phyloP scores from a whole-genome alignment of 2,888 invertebrate genomes.

The Piscicola geometra region DNA sequence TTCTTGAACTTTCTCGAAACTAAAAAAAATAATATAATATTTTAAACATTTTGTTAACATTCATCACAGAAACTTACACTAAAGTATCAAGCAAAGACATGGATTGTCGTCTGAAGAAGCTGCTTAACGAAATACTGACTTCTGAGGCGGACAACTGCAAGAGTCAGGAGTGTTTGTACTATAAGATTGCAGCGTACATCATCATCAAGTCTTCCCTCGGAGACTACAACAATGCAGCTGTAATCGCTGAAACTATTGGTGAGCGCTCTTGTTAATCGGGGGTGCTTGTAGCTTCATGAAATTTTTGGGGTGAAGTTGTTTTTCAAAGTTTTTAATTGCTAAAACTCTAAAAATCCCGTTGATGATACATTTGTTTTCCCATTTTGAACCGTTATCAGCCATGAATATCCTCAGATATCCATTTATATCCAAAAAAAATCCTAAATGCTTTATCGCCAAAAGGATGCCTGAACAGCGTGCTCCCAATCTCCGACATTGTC shows the following conservation, averaged over 20 bases:
- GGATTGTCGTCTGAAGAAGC: slow-evolving; percentile 55
- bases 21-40: not conserved
- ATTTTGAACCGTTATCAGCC: too few species aligned
- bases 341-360: too few species aligned
- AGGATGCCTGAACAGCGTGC: not conserved
- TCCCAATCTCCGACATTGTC: not conserved
- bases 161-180: slow-evolving; percentile 55
- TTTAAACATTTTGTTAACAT: not conserved
- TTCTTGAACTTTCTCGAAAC: not conserved
- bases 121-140: slow-evolving; percentile 56
- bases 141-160: slow-evolving; percentile 54
- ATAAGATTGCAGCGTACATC: slow-evolving; percentile 56
- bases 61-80: slow-evolving; percentile 54
- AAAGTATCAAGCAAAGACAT: slow-evolving; percentile 56
- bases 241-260: slow-evolving; percentile 54
- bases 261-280: not conserved
- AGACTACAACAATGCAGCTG: slow-evolving; percentile 55
- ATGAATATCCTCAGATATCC: too few species aligned
- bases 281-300: too few species aligned
- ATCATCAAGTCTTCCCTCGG: slow-evolving; percentile 56
- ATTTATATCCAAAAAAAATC: too few species aligned
- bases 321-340: too few species aligned
- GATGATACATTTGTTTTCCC: too few species aligned
- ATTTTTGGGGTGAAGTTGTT: too few species aligned
- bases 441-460: too few species aligned